Conservation (phyloP, 2,888 invertebrate species). For the Sarcophaga subvicina region DNA sequence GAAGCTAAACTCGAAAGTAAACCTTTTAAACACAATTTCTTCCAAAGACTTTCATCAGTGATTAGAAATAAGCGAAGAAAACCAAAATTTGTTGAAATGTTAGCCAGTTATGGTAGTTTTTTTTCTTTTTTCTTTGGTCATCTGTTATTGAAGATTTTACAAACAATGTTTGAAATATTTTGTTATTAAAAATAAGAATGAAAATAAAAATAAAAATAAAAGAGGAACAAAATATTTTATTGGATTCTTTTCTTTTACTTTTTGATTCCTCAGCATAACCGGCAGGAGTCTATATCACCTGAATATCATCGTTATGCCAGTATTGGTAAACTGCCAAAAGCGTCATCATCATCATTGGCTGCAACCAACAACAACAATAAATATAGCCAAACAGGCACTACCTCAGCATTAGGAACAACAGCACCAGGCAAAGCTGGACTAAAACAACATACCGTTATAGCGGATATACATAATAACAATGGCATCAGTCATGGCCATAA, state of each 20-base stretch:
- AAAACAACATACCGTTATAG: slow-evolving; percentile 71
- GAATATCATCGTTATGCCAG: slow-evolving; percentile 80
- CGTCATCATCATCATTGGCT: slow-evolving; percentile 66
- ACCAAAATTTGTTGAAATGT: slow-evolving; percentile 11
- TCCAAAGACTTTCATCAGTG: slow-evolving; percentile 77
- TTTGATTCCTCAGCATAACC: slow-evolving; percentile 76
- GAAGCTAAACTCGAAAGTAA: not conserved
- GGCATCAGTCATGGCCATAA: slow-evolving; percentile 57
- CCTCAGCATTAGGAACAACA: slow-evolving; percentile 3
- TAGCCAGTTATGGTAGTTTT: slow-evolving; percentile 42
- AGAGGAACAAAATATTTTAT: slow-evolving; percentile 42
- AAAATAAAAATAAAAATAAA: too few species aligned
- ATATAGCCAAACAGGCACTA: slow-evolving; percentile 68
- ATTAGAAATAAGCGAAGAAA: slow-evolving; percentile 70
- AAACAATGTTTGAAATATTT: slow-evolving; percentile 41
- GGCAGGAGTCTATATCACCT: slow-evolving; percentile 81
- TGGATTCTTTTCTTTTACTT: slow-evolving; percentile 52
- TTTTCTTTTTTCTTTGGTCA: slow-evolving; percentile 28
- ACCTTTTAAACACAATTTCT: slow-evolving; percentile 8
- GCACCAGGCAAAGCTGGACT: slow-evolving; percentile 65
- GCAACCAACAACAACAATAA: slow-evolving; percentile 70
- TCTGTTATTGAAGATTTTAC: slow-evolving; percentile 7
- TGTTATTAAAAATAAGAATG: slow-evolving; percentile 39
- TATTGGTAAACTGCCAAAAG: slow-evolving; percentile 79
- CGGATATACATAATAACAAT: slow-evolving; percentile 70